These are phyloP conservation scores for Chymomyza fuscimana DNA, from an alignment of 2,888 invertebrate species.

Conservation along the genomic window DNA sequence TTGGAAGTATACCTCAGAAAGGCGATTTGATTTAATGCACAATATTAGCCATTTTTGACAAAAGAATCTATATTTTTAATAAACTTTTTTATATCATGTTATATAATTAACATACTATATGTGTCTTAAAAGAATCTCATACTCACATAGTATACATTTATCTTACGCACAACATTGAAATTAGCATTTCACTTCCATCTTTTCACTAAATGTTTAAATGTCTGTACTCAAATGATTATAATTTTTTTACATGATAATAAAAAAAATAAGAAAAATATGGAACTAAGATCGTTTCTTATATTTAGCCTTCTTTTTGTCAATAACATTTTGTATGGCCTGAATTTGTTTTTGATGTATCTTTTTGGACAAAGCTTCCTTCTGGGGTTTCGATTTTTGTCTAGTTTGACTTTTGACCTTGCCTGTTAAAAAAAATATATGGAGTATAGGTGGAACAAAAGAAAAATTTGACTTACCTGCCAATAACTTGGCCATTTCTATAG, in stretches of 20 bases:
- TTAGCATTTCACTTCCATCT: slow-evolving; percentile 12
- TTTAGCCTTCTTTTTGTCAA: slow-evolving; percentile 70
- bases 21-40: too few relatives aligned
- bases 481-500: slow-evolving; percentile 83
- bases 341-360: slow-evolving; percentile 77
- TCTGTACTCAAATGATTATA: background rate
- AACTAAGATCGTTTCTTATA: background rate
- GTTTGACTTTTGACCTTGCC: slow-evolving; percentile 58
- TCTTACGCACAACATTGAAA: slow-evolving; percentile 38
- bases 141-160: slow-evolving; percentile 48
- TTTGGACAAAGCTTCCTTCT: slow-evolving; percentile 63
- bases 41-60: too few relatives aligned
- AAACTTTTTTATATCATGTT: too few relatives aligned
- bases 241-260: background rate
- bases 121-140: slow-evolving; percentile 10
- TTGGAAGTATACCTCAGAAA: background rate
- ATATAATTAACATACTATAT: too few relatives aligned
- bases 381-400: slow-evolving; percentile 43
- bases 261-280: background rate
- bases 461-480: slow-evolving; percentile 74
- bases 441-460: too few relatives aligned
- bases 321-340: slow-evolving; percentile 66
- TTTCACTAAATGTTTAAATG: slow-evolving; percentile 22
- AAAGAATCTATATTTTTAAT: too few relatives aligned
- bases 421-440: slow-evolving; percentile 8